Percentiles rank a stretch among this genome's conserved stretches.
Conservation (phyloP, 2,888 invertebrate species). For the Rhagium mordax region DNA sequence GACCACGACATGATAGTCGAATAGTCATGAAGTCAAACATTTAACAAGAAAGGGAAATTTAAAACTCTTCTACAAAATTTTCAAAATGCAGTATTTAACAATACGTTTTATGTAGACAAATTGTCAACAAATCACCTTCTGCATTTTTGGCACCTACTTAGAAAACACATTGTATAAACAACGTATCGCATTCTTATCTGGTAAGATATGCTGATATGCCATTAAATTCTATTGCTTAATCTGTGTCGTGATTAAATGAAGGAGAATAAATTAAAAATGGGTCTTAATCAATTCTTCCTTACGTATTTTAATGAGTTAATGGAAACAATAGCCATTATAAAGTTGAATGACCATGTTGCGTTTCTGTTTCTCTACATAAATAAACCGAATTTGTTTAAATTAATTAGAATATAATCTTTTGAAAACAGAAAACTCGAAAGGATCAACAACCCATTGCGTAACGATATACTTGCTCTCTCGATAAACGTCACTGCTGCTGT, state of each 20-base stretch:
- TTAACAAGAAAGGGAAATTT: too few relatives aligned
- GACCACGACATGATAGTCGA: too few relatives aligned
- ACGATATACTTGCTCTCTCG: constrained; percentile 6
- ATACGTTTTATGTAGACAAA: too few relatives aligned
- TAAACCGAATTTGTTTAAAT: constrained; percentile 34
- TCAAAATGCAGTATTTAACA: too few relatives aligned
- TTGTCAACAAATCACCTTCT: too few relatives aligned
- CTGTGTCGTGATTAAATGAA: constrained; percentile 30
- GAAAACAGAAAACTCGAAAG: constrained; percentile 27
- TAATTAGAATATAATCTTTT: constrained; percentile 31
- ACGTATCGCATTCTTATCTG: neutral
- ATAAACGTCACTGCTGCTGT: constrained; percentile 1
- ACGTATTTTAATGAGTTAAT: constrained; percentile 36
- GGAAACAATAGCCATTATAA: constrained; percentile 35
- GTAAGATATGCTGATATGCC: neutral
- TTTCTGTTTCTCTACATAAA: constrained; percentile 33
- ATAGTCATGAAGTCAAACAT: too few relatives aligned
- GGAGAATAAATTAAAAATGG: constrained; percentile 28
- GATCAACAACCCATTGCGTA: constrained; percentile 27
- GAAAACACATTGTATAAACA: too few relatives aligned
- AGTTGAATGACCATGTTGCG: constrained; percentile 30
- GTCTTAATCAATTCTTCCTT: constrained; percentile 29
- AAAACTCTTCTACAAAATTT: too few relatives aligned
- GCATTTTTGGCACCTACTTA: too few relatives aligned
- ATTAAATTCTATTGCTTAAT: constrained; percentile 21